Base-by-base conservation (phyloP, 2,888 invertebrate genomes). In the Heliconius charithonia region DNA sequence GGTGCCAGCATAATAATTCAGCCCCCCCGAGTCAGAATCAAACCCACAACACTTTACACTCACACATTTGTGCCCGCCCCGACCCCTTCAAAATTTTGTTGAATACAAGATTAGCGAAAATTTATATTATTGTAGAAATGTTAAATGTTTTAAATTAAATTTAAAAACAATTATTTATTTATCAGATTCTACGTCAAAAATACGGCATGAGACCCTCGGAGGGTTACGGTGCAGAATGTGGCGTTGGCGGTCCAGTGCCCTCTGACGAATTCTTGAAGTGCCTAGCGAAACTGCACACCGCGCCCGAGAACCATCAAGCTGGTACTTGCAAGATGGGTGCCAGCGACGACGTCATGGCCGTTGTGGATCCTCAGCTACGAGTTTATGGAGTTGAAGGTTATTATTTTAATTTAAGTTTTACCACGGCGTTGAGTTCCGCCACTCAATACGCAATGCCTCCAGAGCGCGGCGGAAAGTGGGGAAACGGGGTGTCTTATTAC, bases 281-380 rank as follows among this genome's bases (percentile, higher is more conserved):
- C 86, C 96, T 97, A 0, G 95, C 97, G 0, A 94, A 94, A 80
- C 95, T 96, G 78, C 95, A 96, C 77, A 97, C 97, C 0, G 97
- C 97, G 0, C 97, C 97, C 0, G 97, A 97, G 90, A 97, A 98
- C 89, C 98, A 98, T 89, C 97, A 97, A 89, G 97, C 96, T 0
- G 97, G 97, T 13, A 97, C 97, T 0, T 97, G 97, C 87, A 97
- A 97, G 95, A 98, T 98, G 97, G 98, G 97, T 0, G 97, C 97
- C 0, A 84, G 88, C 0, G 91, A 91, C 0, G 97, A 98, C 88
- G 96, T 96, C 0, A 94, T 96, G 94, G 97, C 97, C 0, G 97
- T 97, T 0, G 97, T 97, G 0, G 96, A 97, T 88, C 95, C 96
- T 80, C 95, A 96, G 87, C 91, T 97, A 0, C 94, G 89, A 83